Evolutionary conservation across 1,140 invertebrate species (phyloP).

Genomic region (Dendroctonus ponderosae): DNA sequence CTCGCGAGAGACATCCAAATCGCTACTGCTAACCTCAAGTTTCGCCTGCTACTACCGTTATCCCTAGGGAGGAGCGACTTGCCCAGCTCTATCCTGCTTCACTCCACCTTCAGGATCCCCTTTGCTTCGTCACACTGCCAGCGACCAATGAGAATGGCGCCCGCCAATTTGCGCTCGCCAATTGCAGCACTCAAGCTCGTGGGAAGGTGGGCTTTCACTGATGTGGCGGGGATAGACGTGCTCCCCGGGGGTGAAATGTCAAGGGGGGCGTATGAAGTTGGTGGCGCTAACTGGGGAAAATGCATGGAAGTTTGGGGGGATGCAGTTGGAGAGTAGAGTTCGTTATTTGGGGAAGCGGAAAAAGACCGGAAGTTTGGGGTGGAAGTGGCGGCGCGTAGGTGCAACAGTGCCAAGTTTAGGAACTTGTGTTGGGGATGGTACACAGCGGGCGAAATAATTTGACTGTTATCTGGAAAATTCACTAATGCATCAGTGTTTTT

Average conservation of each 20-base stretch:
- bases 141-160: conserved; percentile 30
- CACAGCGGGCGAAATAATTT: too few relatives aligned
- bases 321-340: conserved; percentile 15
- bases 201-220: conserved; percentile 25
- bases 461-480: too few relatives aligned
- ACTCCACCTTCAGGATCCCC: conserved; percentile 17
- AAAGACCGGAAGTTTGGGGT: conserved; percentile 11
- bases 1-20: conserved; percentile 46
- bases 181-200: conserved; percentile 15
- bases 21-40: conserved; percentile 46
- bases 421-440: conserved; percentile 4
- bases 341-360: conserved; percentile 23
- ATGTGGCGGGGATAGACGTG: conserved; percentile 25
- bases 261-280: conserved; percentile 34
- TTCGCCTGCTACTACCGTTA: conserved; percentile 34
- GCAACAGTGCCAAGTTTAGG: conserved; percentile 13
- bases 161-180: conserved; percentile 27
- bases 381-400: conserved; percentile 29
- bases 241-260: conserved; percentile 30
- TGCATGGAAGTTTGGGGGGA: conserved; percentile 18
- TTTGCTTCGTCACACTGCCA: not conserved
- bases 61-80: conserved; percentile 45
- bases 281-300: conserved; percentile 40
- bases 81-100: conserved; percentile 22
- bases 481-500: too few relatives aligned